Evolutionary conservation across 1,140 invertebrate species (phyloP).

Genomic region (Sipha flava): DNA sequence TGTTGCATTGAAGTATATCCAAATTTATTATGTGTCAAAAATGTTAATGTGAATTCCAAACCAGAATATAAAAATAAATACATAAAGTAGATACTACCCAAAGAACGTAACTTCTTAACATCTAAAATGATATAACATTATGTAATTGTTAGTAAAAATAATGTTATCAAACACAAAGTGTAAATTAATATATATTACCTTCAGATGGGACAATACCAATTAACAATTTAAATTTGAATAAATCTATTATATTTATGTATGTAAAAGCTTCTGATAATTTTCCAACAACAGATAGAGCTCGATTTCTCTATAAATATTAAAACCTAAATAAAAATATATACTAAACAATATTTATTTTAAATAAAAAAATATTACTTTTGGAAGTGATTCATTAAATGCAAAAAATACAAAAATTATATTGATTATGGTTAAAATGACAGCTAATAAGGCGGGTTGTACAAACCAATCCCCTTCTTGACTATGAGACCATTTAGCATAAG

Average conservation of each 20-base stretch:
- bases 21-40: constrained; percentile 89
- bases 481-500: constrained; percentile 67
- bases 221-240: constrained; percentile 61
- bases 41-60: constrained; percentile 94
- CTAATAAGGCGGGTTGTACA: constrained; percentile 74
- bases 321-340: background rate
- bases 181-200: constrained; percentile 9
- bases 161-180: background rate
- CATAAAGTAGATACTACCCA: constrained; percentile 85
- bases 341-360: background rate
- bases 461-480: constrained; percentile 63
- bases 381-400: constrained; percentile 80
- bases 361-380: constrained; percentile 49
- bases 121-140: constrained; percentile 46
- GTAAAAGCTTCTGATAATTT: constrained; percentile 63
- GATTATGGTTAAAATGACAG: constrained; percentile 63
- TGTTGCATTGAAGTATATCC: constrained; percentile 90
- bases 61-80: constrained; percentile 96
- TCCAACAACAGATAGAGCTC: constrained; percentile 54
- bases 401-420: constrained; percentile 70
- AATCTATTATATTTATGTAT: constrained; percentile 60
- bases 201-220: constrained; percentile 48
- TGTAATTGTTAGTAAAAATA: constrained; percentile 4
- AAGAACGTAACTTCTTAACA: constrained; percentile 54
- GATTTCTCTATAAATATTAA: constrained; percentile 50